A percentile compares a stretch with the other conserved stretches of the same genome.
Conservation (phyloP, 2,113 vertebrate genomes). For the Malurus elegans region DNA sequence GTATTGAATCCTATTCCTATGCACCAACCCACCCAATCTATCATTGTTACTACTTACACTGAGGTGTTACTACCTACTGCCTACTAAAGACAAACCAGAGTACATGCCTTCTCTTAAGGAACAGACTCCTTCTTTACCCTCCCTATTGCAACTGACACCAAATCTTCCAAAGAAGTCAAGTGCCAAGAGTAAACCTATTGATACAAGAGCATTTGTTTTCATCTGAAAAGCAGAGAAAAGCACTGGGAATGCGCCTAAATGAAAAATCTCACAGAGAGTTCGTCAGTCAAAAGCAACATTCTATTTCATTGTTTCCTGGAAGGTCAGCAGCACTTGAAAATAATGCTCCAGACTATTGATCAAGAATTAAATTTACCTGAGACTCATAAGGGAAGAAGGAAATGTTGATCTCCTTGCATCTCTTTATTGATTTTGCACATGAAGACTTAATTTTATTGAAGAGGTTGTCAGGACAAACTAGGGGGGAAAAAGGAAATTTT, state of each 20-base stretch:
- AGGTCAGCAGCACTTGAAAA: neutral
- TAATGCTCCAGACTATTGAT: neutral
- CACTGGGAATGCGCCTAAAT: neutral
- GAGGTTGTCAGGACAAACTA: conserved; percentile 89
- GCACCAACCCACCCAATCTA: neutral
- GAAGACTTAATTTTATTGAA: conserved; percentile 89
- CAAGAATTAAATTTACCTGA: conserved; percentile 76
- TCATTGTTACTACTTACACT: neutral
- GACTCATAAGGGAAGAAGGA: conserved; percentile 91
- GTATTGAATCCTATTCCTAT: neutral
- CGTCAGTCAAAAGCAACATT: neutral
- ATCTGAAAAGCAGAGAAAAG: neutral
- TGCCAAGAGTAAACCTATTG: neutral
- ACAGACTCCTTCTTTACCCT: neutral
- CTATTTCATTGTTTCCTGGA: neutral
- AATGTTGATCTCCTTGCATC: conserved; percentile 93
- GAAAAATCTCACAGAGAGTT: neutral
- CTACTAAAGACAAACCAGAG: neutral
- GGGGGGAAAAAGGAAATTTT: neutral
- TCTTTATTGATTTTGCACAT: conserved; percentile 86
- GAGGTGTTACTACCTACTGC: neutral
- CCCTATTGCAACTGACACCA: neutral
- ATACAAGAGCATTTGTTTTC: neutral
- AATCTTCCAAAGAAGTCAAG: neutral
- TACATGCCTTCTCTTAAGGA: neutral